Base-by-base conservation (phyloP, 2,113 vertebrate genomes). In the Oxygymnocypris stewartii region DNA sequence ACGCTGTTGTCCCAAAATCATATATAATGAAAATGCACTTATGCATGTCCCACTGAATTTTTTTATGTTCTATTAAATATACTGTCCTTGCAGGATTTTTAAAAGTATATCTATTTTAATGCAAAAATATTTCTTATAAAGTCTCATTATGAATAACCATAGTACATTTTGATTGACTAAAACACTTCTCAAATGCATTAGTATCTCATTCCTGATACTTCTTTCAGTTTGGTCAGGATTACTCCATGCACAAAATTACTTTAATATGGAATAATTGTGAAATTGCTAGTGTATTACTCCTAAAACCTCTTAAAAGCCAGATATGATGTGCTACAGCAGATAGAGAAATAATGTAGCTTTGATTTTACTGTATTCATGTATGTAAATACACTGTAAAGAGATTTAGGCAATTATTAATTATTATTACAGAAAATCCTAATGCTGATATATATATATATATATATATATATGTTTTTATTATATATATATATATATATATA, bases 241-340 rank as follows among this genome's bases (percentile, higher is more conserved):
- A 94, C 94, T 94, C 95, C 96, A 94, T 95, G 94, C 94, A 95
- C 94, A 92, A 95, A 76, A 96, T 96, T 96, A 96, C 96, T 96
- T 94, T 96, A 96, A 95, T 95, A 95, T 57, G 76, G 77, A 1
- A 40, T 35, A 11, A 23, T 4, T 44, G 1, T 75, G 44, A 75
- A 59, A 37, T 13, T 79, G 28, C 51, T n/a, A 1, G 6, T 75
- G 42, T 25, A 23, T 25, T 59, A 23, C 54, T 61, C 1, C 9
- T 74, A 47, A 76, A 94, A 94, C 95, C 94, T 92, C 92, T 96
- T 95, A 94, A 94, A 71, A 92, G 54, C 57, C 71, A 90, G 90
- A 94, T 92, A 91, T 95, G 93, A 95, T 95, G 96, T 94, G 94
- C 93, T 94, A 93, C 92, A 94, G 93, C 25, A 93, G 28, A 69